Evolutionary conservation across 1,140 invertebrate species (phyloP).

Genomic region (Drosophila quadrilineata): DNA sequence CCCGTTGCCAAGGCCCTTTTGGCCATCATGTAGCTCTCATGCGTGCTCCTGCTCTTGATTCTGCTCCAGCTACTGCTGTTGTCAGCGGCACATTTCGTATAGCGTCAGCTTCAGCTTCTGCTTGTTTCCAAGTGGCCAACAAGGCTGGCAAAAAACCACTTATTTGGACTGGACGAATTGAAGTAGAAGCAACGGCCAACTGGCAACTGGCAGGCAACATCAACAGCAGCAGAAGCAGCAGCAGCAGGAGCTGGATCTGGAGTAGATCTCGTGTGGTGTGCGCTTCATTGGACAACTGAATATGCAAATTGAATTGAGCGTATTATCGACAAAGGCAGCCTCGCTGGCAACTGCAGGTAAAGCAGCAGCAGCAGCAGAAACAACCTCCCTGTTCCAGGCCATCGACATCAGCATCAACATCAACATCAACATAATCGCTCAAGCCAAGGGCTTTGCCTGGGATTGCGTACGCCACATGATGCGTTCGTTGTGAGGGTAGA

Average conservation of each 20-base stretch:
- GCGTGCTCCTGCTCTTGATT: constrained; percentile 26
- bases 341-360: constrained; percentile 36
- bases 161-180: constrained; percentile 38
- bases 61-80: constrained; percentile 54
- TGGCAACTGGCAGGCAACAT: no score
- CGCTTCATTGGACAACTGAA: constrained; percentile 79
- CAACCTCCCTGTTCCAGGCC: not conserved
- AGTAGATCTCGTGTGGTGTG: constrained; percentile 44
- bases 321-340: constrained; percentile 61
- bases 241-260: not conserved
- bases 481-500: not conserved
- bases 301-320: constrained; percentile 80
- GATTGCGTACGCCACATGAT: constrained; percentile 34
- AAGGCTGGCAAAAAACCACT: constrained; percentile 52
- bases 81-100: constrained; percentile 63
- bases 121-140: constrained; percentile 66
- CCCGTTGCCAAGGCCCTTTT: constrained; percentile 3
- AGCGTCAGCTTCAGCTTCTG: constrained; percentile 19
- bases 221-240: no score
- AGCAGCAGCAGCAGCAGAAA: constrained; percentile 6
- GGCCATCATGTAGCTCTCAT: no score
- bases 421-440: constrained; percentile 76
- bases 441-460: constrained; percentile 69
- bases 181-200: no score
- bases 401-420: constrained; percentile 25